Evolutionary conservation across 2,113 vertebrate genomes (phyloP).

Genomic region (Gopherus evgoodei): DNA sequence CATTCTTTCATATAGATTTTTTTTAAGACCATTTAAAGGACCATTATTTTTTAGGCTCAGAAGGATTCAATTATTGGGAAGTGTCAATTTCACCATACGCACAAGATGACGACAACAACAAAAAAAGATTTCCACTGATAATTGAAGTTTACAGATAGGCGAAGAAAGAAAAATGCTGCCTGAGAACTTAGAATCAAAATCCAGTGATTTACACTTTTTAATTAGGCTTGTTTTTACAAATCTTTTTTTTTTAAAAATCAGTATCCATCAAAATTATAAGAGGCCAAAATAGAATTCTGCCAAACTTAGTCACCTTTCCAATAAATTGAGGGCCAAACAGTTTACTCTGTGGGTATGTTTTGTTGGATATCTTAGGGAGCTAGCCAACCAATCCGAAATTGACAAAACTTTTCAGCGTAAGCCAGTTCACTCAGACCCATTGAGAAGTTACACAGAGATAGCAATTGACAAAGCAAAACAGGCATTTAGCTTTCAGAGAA

Average conservation of each 20-base stretch:
- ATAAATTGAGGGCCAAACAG: background rate
- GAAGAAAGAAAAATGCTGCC: background rate
- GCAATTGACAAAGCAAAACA: background rate
- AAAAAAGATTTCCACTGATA: too few relatives aligned
- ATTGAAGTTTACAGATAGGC: too few relatives aligned
- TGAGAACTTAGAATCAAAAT: background rate
- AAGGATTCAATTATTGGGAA: background rate
- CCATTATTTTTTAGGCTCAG: background rate
- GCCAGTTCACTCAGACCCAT: background rate
- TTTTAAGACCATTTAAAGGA: background rate
- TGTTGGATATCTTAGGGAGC: background rate
- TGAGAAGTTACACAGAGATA: background rate
- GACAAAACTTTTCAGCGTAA: background rate
- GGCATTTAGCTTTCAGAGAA: background rate
- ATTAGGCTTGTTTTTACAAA: background rate
- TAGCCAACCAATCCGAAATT: background rate
- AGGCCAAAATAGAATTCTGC: background rate
- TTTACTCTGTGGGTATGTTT: background rate
- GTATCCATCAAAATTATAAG: background rate
- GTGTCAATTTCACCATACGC: too few relatives aligned
- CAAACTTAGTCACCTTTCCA: background rate
- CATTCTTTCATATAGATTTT: constrained; percentile 26
- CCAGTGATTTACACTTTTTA: background rate
- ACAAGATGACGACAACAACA: too few relatives aligned
- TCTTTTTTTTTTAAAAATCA: background rate